Evolutionary conservation across 2,888 invertebrate species (phyloP), one percentile per base, ranked within the genome.

Genomic region (Rhabditoides inermis): DNA sequence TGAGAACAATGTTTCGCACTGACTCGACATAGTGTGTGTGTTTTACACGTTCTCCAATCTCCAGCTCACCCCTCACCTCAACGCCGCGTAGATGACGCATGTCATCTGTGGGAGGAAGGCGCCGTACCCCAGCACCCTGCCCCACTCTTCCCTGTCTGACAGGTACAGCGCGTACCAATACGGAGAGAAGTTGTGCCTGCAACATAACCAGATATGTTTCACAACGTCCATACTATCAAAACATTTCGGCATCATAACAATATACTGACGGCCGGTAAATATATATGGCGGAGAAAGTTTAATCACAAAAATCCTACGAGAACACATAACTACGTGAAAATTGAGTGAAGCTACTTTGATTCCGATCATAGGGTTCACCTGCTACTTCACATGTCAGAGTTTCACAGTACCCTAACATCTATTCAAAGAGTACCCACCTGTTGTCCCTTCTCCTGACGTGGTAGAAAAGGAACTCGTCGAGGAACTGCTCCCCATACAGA

Each of bases 161-260:
- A 95, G 80, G 77, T 95, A 95, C 28, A 89, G 84, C 77, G 90
- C 82, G 77, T 95, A 90, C 79, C 95, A 99, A 65, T 89, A 88
- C 0, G 91, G 82, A 0, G 95, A 98, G 78, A 98, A 99, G 77
- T 99, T 98, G 77, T 98, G 98, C 25, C 86, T 84, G 0, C 85
- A 84, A 77, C 98, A 98, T 42, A 36, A 42, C 32, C 32, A 10
- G 32, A 7, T n/a, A n/a, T n/a, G n/a, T n/a, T n/a, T n/a, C n/a
- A n/a, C n/a, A n/a, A n/a, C n/a, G n/a, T n/a, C n/a, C n/a, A n/a
- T n/a, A n/a, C n/a, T n/a, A n/a, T n/a, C n/a, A n/a, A n/a, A n/a
- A n/a, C n/a, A n/a, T n/a, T n/a, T n/a, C n/a, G 85, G 85, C 45
- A 95, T 83, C 4, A 7, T 7, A 32, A 7, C 7, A 84, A 32